phyloP scores from a whole-genome alignment of 2,113 vertebrate species.

The Hystrix brachyura region DNA sequence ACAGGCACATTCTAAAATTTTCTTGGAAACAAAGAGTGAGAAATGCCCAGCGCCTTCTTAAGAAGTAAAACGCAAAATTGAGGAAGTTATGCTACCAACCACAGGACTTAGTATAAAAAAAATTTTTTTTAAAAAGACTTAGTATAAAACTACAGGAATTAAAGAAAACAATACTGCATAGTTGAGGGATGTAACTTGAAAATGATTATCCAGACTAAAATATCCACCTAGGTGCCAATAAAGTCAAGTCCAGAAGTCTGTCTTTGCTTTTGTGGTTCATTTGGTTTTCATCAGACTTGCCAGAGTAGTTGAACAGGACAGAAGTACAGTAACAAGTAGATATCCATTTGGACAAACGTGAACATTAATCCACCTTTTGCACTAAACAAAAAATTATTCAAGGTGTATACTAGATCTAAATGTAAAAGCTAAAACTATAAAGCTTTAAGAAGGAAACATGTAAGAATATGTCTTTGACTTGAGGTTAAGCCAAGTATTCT shows the following conservation, averaged over 20 bases:
- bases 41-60: neutral
- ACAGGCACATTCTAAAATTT: neutral
- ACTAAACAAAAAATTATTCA: slow-evolving; percentile 17
- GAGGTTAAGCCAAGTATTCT: neutral
- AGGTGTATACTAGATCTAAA: neutral
- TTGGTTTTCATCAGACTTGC: neutral
- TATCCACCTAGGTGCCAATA: neutral
- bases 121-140: neutral
- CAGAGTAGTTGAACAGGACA: neutral
- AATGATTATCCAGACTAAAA: neutral
- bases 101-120: neutral
- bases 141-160: neutral
- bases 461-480: neutral
- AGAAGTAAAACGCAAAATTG: neutral
- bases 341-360: neutral
- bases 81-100: neutral
- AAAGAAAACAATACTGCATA: neutral
- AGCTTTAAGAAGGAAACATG: slow-evolving; percentile 10
- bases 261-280: neutral
- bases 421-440: no score
- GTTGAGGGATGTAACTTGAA: neutral
- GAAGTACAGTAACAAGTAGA: neutral
- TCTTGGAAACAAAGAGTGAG: neutral
- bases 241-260: neutral
- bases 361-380: neutral